Conservation (phyloP, 1,140 invertebrate genomes). For the Trichogramma pretiosum region DNA sequence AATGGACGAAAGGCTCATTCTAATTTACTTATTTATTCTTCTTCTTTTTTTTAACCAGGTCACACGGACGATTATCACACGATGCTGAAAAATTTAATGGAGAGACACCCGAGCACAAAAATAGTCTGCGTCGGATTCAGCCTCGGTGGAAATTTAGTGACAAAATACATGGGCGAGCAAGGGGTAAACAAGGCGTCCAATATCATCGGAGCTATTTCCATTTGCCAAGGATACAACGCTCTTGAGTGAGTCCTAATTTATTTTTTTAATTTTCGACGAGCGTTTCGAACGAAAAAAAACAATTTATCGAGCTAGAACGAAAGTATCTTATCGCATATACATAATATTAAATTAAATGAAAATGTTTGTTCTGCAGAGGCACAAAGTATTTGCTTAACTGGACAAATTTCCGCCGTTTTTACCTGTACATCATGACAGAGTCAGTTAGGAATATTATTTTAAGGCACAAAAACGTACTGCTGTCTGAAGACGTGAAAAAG, state of each 20-base stretch:
- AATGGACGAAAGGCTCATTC: too few relatives aligned
- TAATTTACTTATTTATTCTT: too few relatives aligned
- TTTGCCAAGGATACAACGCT: constrained; percentile 87
- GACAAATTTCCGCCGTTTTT: constrained; percentile 79
- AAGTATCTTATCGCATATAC: not conserved
- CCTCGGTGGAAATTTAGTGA: constrained; percentile 79
- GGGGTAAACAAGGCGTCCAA: constrained; percentile 52
- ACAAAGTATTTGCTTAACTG: constrained; percentile 72
- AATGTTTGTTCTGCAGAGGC: constrained; percentile 49
- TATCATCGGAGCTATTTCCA: constrained; percentile 78
- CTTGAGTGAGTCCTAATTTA: constrained; percentile 56
- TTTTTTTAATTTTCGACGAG: not conserved
- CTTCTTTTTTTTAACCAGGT: constrained; percentile 47
- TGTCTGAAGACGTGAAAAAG: constrained; percentile 65
- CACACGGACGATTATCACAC: constrained; percentile 75
- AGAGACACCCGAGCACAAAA: constrained; percentile 64
- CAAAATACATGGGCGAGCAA: constrained; percentile 79
- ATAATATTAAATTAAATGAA: not conserved
- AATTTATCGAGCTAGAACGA: not conserved
- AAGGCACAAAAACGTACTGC: constrained; percentile 64
- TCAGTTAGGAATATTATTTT: constrained; percentile 79
- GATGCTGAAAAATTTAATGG: constrained; percentile 67
- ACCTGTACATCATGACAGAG: constrained; percentile 87
- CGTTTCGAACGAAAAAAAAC: not conserved
- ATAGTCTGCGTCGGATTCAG: constrained; percentile 83